A percentile compares a stretch with the other conserved stretches of the same genome.
These are phyloP conservation scores for Hipposideros armiger DNA, from an alignment of 2,113 vertebrate species.

Conservation along the genomic window DNA sequence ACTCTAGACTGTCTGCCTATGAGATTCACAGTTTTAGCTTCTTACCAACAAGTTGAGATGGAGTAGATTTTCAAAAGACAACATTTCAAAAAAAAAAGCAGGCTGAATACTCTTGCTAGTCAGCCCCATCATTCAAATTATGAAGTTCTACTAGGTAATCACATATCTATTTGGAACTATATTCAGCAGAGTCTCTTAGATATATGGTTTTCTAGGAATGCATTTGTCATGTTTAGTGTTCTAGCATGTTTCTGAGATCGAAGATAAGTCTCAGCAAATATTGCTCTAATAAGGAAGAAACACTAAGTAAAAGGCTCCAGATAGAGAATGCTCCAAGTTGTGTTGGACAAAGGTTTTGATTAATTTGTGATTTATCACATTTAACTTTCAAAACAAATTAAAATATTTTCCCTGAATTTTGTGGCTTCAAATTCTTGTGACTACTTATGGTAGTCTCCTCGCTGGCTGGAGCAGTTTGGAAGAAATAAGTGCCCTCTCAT, in stretches of 20 bases:
- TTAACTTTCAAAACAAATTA: conserved; percentile 81
- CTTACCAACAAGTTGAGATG: conserved; percentile 23
- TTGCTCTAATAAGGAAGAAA: conserved; percentile 77
- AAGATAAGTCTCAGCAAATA: conserved; percentile 72
- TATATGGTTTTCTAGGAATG: conserved; percentile 71
- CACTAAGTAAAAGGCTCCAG: conserved; percentile 72
- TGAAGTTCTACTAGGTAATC: conserved; percentile 72
- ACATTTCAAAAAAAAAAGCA: conserved; percentile 7
- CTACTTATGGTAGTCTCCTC: conserved; percentile 64
- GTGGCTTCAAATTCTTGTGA: conserved; percentile 64
- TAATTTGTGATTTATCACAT: conserved; percentile 80
- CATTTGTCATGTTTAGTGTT: conserved; percentile 60
- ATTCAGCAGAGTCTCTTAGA: conserved; percentile 63
- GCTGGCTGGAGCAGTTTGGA: conserved; percentile 70
- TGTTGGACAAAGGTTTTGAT: conserved; percentile 69
- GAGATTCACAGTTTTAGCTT: background rate
- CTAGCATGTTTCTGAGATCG: conserved; percentile 68
- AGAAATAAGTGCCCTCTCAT: conserved; percentile 72
- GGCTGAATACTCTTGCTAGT: background rate
- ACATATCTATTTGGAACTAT: conserved; percentile 34
- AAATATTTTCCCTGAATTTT: conserved; percentile 78
- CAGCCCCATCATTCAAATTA: conserved; percentile 19
- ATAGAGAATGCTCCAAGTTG: conserved; percentile 32
- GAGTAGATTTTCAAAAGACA: conserved; percentile 19
- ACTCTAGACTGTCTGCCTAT: background rate